Evolutionary conservation across 2,797 vertebrate species (phyloP).

Genomic region (Tamandua tetradactyla): DNA sequence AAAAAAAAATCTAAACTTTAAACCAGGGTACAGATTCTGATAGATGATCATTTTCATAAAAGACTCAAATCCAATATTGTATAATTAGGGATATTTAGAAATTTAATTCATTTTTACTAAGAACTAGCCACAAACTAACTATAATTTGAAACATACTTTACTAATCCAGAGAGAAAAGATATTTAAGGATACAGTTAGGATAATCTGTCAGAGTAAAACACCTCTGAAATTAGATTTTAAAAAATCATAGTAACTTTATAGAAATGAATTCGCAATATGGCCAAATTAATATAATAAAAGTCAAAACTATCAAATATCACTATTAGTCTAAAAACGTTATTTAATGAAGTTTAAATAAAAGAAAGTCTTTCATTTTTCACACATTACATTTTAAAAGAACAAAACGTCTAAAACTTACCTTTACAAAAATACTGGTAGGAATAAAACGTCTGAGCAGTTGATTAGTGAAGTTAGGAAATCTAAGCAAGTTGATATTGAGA

Average conservation of each 20-base stretch:
- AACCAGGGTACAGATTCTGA: not conserved
- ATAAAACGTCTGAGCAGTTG: constrained; percentile 93
- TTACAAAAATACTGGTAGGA: constrained; percentile 96
- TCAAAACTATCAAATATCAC: not conserved
- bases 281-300: not conserved
- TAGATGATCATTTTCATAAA: not conserved
- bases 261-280: not conserved
- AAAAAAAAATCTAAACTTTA: not conserved
- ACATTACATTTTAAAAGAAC: not conserved
- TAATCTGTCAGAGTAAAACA: not conserved
- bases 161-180: not conserved
- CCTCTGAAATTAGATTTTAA: not conserved
- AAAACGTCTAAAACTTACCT: constrained; percentile 85
- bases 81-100: not conserved
- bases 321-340: not conserved
- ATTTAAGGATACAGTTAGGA: not conserved
- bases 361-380: not conserved
- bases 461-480: constrained; percentile 90
- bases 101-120: constrained; percentile 16
- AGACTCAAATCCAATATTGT: not conserved
- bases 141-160: not conserved
- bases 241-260: not conserved
- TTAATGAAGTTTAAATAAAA: not conserved
- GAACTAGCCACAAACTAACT: not conserved
- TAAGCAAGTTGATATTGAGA: constrained; percentile 91